phyloP scores from a whole-genome alignment of 2,113 vertebrate species.

The Bos taurus region DNA sequence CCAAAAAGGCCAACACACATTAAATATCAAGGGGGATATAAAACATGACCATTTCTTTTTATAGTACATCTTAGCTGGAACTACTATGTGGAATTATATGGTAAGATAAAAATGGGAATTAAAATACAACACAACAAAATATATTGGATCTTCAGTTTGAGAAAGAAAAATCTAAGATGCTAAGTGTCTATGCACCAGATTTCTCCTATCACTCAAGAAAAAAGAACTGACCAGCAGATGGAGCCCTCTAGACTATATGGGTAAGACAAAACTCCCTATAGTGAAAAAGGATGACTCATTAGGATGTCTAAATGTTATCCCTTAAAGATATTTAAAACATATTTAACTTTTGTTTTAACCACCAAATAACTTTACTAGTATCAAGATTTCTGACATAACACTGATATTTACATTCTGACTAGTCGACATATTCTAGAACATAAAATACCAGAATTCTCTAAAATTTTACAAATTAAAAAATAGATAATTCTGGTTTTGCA shows the following conservation, averaged over 20 bases:
- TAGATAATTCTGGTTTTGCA: neutral
- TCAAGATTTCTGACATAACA: neutral
- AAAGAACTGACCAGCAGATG: neutral
- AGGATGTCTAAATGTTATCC: neutral
- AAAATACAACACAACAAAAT: slow-evolving; percentile 10
- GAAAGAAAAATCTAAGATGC: neutral
- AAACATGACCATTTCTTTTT: neutral
- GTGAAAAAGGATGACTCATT: neutral
- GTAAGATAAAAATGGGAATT: neutral
- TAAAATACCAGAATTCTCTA: neutral
- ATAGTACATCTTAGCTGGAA: neutral
- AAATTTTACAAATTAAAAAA: neutral
- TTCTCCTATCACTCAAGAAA: neutral
- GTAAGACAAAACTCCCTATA: neutral
- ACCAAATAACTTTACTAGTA: neutral
- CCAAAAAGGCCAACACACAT: neutral
- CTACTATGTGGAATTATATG: neutral
- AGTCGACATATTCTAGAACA: neutral
- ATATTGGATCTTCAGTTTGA: neutral
- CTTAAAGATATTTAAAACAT: neutral
- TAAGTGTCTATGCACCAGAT: neutral
- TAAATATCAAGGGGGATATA: neutral
- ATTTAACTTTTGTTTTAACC: neutral
- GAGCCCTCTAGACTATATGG: neutral
- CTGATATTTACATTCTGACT: neutral